Evolutionary conservation across 2,113 vertebrate species (phyloP), one percentile per base, ranked within the genome.

Genomic region (Rhinolophus ferrumequinum): DNA sequence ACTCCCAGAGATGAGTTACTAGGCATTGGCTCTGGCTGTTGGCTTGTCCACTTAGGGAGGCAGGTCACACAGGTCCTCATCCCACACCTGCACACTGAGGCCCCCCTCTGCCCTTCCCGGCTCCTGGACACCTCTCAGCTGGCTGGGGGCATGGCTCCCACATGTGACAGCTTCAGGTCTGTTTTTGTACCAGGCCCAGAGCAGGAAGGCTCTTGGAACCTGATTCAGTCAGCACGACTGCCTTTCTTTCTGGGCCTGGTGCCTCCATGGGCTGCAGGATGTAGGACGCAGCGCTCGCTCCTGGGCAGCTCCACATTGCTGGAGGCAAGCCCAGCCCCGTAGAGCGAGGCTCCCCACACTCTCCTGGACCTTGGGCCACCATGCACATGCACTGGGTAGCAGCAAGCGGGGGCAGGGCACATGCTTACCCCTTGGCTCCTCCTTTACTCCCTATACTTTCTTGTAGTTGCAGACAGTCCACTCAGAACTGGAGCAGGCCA

Each of bases 381-480:
- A 15, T 47, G 44, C 28, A 18, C 66, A 47, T 50, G 26, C 6
- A 2, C 73, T 92, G 41, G 30, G 72, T 56, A 56, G 58, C 35
- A 56, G 52, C 16, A 52, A 30, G 10, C 56, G 4, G 28, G 28
- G 35, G 8, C 26, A 33, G 41, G 28, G 19, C 41, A 79, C 8
- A 22, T 10, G 30, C 62, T 66, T 9, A 21, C 35, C 56, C 79
- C 12, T 50, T 58, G 81, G 44, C 64, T 95, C 41, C 9, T 91
- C n/a, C 33, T 19, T 50, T 41, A 75, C 38, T 96, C 93, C 22
- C 96, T 96, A 22, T 83, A 47, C 22, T 87, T 94, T 90, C 50
- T 94, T 69, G 3, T 94, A 99, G 99, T 97, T 99, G 66, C 99
- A 99, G 96, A 99, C 98, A 97, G 98, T 98, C 0, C 96, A 97